A percentile compares a stretch with the other conserved stretches of the same genome.
Evolutionary conservation across 2,888 invertebrate species (phyloP).

Genomic region (Machimus atricapillus): DNA sequence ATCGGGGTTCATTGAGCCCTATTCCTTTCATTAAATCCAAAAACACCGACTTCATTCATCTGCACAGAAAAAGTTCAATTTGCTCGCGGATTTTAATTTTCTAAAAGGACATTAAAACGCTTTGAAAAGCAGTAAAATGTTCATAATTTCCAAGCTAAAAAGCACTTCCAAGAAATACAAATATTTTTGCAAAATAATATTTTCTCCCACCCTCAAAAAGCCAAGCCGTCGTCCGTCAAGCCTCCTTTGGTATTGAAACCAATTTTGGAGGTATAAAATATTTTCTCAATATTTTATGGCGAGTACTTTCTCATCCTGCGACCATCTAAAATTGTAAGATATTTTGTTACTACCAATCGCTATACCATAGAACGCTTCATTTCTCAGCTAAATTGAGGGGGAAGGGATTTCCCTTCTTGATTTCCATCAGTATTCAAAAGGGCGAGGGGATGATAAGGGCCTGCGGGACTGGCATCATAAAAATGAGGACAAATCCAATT

Average conservation of each 20-base stretch:
- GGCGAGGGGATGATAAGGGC: neutral
- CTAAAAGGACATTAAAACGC: neutral
- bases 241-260: neutral
- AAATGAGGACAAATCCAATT: neutral
- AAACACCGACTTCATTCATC: neutral
- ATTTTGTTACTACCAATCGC: neutral
- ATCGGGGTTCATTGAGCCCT: neutral
- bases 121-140: neutral
- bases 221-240: neutral
- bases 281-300: neutral
- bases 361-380: neutral
- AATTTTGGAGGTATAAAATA: neutral
- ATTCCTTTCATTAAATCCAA: neutral
- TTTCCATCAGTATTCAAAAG: neutral
- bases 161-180: neutral
- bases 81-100: neutral
- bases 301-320: neutral
- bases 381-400: neutral
- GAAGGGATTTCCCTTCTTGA: neutral
- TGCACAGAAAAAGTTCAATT: neutral
- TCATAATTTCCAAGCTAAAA: neutral
- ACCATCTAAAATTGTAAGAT: neutral
- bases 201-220: neutral
- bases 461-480: neutral
- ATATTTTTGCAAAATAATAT: neutral